These are phyloP conservation scores for Scartelaos histophorus DNA, from an alignment of 2,113 vertebrate species.

Conservation along the genomic window DNA sequence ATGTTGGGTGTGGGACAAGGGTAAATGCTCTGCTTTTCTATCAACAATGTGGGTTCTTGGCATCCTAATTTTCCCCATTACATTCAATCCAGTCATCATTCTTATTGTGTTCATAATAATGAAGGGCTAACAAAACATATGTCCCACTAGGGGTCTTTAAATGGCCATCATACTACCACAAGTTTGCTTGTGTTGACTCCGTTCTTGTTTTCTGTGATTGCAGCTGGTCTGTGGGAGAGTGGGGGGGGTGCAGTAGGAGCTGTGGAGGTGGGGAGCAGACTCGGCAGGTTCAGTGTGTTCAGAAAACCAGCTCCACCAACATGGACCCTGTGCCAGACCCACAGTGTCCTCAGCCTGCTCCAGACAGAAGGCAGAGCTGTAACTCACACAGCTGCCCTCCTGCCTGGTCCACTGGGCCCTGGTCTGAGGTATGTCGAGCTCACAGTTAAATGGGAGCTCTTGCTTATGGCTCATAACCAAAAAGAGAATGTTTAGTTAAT, in stretches of 20 bases:
- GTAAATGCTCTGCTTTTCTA: not conserved
- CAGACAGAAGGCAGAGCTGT: slow-evolving; percentile 74
- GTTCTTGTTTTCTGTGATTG: slow-evolving; percentile 51
- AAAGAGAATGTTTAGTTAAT: not conserved
- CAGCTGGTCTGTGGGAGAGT: slow-evolving; percentile 86
- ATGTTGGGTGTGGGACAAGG: slow-evolving; percentile 3
- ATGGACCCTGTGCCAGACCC: slow-evolving; percentile 61
- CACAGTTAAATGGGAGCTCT: not conserved
- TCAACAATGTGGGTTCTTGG: not conserved
- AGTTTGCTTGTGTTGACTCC: slow-evolving; percentile 51
- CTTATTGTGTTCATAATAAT: not conserved
- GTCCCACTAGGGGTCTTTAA: not conserved
- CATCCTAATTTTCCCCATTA: not conserved
- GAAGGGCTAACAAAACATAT: not conserved
- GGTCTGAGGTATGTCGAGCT: slow-evolving; percentile 81
- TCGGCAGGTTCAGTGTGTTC: slow-evolving; percentile 77
- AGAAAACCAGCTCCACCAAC: slow-evolving; percentile 59
- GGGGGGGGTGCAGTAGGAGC: slow-evolving; percentile 82
- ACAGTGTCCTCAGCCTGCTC: slow-evolving; percentile 71
- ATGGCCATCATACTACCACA: slow-evolving; percentile 8
- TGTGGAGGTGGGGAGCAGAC: slow-evolving; percentile 83
- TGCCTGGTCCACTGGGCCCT: slow-evolving; percentile 79
- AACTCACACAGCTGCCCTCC: slow-evolving; percentile 81
- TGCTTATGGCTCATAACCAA: no score
- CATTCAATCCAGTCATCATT: not conserved